phyloP scores from a whole-genome alignment of 1,140 invertebrate species.

The Tetramorium simillimum region DNA sequence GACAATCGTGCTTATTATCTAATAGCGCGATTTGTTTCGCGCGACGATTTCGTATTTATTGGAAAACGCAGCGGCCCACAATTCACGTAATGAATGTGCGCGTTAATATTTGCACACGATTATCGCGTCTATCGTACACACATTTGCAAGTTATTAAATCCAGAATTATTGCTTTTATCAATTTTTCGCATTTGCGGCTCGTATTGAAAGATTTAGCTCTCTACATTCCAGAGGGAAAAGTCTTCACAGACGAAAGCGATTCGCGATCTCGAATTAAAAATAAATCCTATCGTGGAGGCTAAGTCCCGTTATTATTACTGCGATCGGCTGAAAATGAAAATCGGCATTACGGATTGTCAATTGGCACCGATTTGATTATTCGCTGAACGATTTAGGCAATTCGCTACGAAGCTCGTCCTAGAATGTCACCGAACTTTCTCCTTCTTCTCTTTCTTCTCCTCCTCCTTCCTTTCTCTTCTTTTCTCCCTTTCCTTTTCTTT shows the following conservation, averaged over 20 bases:
- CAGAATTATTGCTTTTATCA: neutral
- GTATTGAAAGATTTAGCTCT: neutral
- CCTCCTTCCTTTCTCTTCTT: neutral
- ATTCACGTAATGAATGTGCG: neutral
- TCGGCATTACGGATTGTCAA: neutral
- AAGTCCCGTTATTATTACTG: neutral
- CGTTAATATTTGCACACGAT: neutral
- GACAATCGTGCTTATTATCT: neutral
- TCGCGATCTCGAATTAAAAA: neutral
- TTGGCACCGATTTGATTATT: neutral
- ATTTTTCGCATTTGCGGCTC: neutral
- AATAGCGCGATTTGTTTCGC: neutral
- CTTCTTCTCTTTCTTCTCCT: neutral
- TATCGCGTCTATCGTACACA: neutral
- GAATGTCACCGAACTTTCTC: constrained; percentile 34
- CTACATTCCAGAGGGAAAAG: neutral
- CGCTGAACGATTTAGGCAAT: neutral
- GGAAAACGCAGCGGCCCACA: neutral
- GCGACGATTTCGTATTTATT: neutral
- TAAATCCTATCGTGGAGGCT: neutral
- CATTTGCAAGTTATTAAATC: neutral
- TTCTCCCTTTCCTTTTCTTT: constrained; percentile 23
- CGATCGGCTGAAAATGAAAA: neutral
- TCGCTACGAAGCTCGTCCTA: neutral
- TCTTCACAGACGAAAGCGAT: neutral